Evolutionary conservation across 30 jellyfish, hydroid and myxozoan genomes (phyloP).

Genomic region (Hydractinia echinata): DNA sequence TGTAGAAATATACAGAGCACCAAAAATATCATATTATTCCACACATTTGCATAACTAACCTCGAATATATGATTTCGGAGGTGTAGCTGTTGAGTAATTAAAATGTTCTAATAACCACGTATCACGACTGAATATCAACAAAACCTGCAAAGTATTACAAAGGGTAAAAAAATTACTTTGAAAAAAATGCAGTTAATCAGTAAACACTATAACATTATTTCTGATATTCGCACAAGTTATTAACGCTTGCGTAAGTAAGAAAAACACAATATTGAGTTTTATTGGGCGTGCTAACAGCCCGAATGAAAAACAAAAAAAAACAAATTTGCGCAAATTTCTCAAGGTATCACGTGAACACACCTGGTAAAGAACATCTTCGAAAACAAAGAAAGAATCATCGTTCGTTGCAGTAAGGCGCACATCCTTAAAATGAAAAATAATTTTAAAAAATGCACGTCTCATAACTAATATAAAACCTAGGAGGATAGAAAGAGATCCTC

Average conservation of each 20-base stretch:
- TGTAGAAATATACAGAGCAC: too few relatives aligned
- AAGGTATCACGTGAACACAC: conserved; percentile 19
- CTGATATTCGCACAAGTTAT: too few relatives aligned
- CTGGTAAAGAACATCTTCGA: conserved; percentile 88
- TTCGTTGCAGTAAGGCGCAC: conserved; percentile 79
- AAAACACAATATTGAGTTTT: too few relatives aligned
- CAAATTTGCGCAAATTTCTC: neutral
- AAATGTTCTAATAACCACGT: conserved; percentile 57
- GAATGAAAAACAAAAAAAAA: neutral
- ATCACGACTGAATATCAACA: conserved; percentile 82
- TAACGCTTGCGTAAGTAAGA: too few relatives aligned
- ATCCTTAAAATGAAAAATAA: conserved; percentile 49
- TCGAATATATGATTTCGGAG: conserved; percentile 71
- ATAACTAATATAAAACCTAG: too few relatives aligned
- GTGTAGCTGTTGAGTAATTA: conserved; percentile 44
- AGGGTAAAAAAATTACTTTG: neutral
- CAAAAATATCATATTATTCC: too few relatives aligned
- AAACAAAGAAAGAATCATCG: conserved; percentile 82
- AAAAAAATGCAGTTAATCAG: neutral
- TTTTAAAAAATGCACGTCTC: too few relatives aligned
- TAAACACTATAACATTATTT: neutral
- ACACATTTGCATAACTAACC: conserved; percentile 23
- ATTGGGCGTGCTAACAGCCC: too few relatives aligned
- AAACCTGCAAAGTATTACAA: conserved; percentile 34
- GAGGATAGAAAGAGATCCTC: too few relatives aligned